phyloP scores from a whole-genome alignment of 2,888 invertebrate species.

The Sympetrum striolatum region DNA sequence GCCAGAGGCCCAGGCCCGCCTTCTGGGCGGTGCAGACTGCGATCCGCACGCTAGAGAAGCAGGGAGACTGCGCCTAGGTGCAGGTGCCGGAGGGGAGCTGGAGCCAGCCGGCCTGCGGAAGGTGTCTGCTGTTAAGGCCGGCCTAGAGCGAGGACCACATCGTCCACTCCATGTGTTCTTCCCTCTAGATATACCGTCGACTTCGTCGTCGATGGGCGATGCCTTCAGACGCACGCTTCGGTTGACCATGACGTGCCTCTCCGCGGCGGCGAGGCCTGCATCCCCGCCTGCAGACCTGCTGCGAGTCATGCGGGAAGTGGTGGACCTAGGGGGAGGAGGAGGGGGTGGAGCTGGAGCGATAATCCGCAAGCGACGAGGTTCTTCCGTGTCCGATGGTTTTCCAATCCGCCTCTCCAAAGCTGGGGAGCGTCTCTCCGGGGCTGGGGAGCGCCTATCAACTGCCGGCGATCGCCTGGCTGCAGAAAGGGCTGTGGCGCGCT shows the following conservation, averaged over 20 bases:
- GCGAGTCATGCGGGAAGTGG: slow-evolving; percentile 50
- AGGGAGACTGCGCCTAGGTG: slow-evolving; percentile 43
- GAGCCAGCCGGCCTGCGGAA: slow-evolving; percentile 56
- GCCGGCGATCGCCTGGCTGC: neutral
- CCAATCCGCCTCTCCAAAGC: slow-evolving; percentile 3
- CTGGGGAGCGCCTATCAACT: neutral
- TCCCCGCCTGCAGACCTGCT: slow-evolving; percentile 52
- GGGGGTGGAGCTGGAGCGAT: slow-evolving; percentile 55
- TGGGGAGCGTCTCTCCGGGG: neutral
- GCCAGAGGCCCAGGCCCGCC: slow-evolving; percentile 49
- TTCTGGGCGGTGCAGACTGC: slow-evolving; percentile 55
- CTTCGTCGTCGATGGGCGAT: slow-evolving; percentile 60
- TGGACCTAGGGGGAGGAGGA: slow-evolving; percentile 57
- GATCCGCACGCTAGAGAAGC: slow-evolving; percentile 53
- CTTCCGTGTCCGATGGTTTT: neutral
- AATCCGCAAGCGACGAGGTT: slow-evolving; percentile 50
- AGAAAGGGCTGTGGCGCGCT: slow-evolving; percentile 7
- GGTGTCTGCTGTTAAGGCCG: slow-evolving; percentile 69
- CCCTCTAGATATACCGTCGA: slow-evolving; percentile 61
- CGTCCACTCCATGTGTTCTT: slow-evolving; percentile 81
- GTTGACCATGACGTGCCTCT: slow-evolving; percentile 46
- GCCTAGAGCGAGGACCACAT: slow-evolving; percentile 58
- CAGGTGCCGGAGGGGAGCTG: neutral
- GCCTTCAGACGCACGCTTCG: slow-evolving; percentile 38
- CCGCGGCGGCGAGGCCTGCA: slow-evolving; percentile 47